Evolutionary conservation across 1,140 invertebrate species (phyloP).

Genomic region (Drosophila mauritiana): DNA sequence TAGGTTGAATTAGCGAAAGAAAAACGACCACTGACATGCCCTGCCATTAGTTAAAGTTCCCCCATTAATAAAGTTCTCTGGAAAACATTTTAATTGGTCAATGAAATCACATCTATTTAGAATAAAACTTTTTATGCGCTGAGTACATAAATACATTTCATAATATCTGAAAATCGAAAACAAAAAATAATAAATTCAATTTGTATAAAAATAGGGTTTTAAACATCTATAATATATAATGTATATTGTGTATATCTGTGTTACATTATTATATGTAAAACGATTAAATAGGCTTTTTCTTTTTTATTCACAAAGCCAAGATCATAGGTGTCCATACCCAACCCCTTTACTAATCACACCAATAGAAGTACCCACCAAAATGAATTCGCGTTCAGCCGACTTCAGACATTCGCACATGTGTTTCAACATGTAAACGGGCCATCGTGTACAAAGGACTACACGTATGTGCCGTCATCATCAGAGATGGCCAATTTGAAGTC

Average conservation of each 20-base stretch:
- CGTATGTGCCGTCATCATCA: slow-evolving; percentile 62
- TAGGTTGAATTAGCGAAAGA: slow-evolving; percentile 7
- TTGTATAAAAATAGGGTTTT: too few species aligned
- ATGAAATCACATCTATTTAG: not conserved
- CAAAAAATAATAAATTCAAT: too few species aligned
- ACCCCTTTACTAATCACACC: slow-evolving; percentile 6
- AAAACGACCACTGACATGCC: slow-evolving; percentile 23
- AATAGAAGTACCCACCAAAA: slow-evolving; percentile 15
- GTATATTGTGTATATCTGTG: too few species aligned
- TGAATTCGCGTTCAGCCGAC: slow-evolving; percentile 10
- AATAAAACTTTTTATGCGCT: not conserved
- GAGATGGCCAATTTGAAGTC: slow-evolving; percentile 78
- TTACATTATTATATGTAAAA: too few species aligned
- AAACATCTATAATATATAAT: too few species aligned
- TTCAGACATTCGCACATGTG: slow-evolving; percentile 53
- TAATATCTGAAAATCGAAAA: too few species aligned
- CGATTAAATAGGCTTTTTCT: too few species aligned
- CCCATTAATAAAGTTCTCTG: not conserved
- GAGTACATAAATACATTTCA: too few species aligned
- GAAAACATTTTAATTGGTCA: not conserved
- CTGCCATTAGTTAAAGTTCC: slow-evolving; percentile 17
- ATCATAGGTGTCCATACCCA: too few species aligned
- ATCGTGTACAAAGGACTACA: slow-evolving; percentile 56
- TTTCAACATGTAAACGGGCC: slow-evolving; percentile 44
- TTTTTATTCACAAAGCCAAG: too few species aligned